Conservation (phyloP, 37 sponge, comb jelly and placozoan species). For the Aphrocallistes beatrix region DNA sequence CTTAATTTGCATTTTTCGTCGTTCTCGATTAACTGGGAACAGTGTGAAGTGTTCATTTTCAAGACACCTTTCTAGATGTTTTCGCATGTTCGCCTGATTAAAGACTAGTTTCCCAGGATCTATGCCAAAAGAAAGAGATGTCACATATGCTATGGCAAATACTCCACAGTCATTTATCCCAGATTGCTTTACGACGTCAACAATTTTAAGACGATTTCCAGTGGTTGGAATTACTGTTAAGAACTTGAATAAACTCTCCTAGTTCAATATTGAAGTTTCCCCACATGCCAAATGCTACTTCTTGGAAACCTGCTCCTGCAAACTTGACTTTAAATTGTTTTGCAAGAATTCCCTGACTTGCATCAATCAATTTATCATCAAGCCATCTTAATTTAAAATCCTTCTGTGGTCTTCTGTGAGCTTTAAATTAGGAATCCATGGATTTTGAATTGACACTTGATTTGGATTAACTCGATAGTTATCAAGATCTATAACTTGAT, state of each 20-base stretch:
- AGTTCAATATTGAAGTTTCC: neutral
- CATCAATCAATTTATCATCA: neutral
- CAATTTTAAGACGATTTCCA: neutral
- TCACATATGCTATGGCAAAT: neutral
- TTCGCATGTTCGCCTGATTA: neutral
- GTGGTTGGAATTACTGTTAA: neutral
- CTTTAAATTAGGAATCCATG: neutral
- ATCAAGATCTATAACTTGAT: neutral
- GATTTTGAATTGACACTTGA: neutral
- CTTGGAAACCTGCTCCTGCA: neutral
- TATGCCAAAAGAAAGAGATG: neutral
- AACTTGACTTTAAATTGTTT: neutral
- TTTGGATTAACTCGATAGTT: neutral
- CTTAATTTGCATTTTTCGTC: neutral
- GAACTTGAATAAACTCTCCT: too few relatives aligned
- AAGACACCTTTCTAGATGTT: neutral
- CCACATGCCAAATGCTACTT: neutral
- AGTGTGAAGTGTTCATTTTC: neutral
- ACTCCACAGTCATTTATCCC: neutral
- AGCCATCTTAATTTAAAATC: too few relatives aligned
- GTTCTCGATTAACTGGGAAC: neutral
- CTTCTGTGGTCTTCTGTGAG: neutral
- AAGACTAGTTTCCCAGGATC: neutral
- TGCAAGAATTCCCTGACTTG: neutral
- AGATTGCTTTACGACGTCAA: neutral